Percentiles rank a stretch among this genome's conserved stretches.
Conservation (phyloP, 2,888 invertebrate species). For the Cephus pygmeus region DNA sequence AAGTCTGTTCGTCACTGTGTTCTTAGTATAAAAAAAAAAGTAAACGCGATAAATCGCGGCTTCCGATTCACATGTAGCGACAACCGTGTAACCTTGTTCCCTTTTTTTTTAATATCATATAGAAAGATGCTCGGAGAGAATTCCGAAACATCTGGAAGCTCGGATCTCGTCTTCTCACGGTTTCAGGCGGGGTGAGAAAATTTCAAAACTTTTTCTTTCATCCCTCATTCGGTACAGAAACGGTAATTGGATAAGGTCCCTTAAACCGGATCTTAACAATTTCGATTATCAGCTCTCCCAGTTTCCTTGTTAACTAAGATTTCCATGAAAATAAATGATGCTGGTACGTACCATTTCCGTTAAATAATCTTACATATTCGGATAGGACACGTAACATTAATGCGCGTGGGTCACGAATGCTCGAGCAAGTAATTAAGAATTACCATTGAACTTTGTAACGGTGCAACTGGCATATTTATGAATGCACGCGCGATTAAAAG, state of each 20-base stretch:
- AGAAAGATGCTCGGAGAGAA: neutral
- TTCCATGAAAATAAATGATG: neutral
- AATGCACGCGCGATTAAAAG: neutral
- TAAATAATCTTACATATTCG: neutral
- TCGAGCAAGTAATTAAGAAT: neutral
- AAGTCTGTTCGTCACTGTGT: neutral
- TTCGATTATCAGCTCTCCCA: neutral
- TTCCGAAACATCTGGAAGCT: neutral
- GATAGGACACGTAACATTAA: neutral
- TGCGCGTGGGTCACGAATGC: neutral
- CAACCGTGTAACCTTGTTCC: neutral
- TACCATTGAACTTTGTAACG: neutral
- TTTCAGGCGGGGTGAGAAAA: neutral
- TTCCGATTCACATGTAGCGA: neutral
- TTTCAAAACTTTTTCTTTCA: neutral
- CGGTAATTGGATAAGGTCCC: neutral
- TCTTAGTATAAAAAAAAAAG: neutral
- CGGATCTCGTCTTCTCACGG: neutral
- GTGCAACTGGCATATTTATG: neutral
- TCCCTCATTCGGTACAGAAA: neutral
- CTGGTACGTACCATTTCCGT: neutral
- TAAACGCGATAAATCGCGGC: neutral
- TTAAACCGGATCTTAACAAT: neutral
- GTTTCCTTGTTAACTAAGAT: neutral
- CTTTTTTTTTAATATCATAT: neutral